Evolutionary conservation across 2,113 vertebrate genomes (phyloP).

Genomic region (Amphiprion ocellaris): DNA sequence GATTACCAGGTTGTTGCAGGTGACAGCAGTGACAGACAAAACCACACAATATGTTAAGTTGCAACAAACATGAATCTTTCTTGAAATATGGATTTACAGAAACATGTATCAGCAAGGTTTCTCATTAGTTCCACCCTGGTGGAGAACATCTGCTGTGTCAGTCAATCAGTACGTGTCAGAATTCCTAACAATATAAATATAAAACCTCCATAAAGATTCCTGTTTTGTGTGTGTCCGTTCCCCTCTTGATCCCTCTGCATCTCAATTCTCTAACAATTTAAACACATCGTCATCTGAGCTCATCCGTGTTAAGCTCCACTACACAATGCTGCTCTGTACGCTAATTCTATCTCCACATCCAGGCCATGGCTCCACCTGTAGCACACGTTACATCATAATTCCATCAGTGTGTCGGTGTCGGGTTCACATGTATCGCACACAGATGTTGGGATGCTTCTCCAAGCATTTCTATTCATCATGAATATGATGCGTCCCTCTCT

Average conservation of each 20-base stretch:
- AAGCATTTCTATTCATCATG: conserved; percentile 33
- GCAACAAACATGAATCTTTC: too few relatives aligned
- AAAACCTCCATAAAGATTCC: neutral
- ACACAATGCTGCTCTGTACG: neutral
- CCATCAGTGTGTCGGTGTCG: conserved; percentile 8
- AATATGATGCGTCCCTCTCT: conserved; percentile 12
- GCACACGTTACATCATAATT: conserved; percentile 24
- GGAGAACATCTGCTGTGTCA: neutral
- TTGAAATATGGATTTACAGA: too few relatives aligned
- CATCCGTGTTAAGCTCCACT: conserved; percentile 4
- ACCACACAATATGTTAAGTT: too few relatives aligned
- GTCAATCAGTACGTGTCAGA: conserved; percentile 4
- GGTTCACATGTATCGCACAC: conserved; percentile 12
- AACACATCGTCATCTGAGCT: neutral
- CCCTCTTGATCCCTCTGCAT: conserved; percentile 15
- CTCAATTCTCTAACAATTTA: neutral
- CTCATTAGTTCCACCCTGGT: neutral
- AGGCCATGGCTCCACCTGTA: conserved; percentile 9
- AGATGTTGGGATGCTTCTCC: conserved; percentile 36
- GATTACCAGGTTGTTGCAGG: too few relatives aligned
- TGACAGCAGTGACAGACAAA: too few relatives aligned
- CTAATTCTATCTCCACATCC: neutral
- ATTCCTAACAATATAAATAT: neutral
- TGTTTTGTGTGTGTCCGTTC: neutral
- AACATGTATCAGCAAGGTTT: too few relatives aligned